Evolutionary conservation across 1,140 invertebrate species (phyloP), one percentile per base, ranked within the genome.

Genomic region (Heliothis subflexa): DNA sequence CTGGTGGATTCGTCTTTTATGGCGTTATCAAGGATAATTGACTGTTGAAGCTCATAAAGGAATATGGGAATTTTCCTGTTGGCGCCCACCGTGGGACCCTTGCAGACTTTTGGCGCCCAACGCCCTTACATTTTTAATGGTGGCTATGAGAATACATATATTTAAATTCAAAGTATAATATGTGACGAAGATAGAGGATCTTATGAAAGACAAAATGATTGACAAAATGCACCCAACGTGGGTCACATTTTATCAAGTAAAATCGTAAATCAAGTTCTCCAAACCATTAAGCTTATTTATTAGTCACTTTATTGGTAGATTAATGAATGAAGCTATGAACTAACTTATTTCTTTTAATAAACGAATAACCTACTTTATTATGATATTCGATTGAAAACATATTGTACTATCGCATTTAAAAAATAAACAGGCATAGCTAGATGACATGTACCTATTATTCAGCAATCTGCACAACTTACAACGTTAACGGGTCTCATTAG

Each of bases 61-160:
- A 70, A 52, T 50, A 33, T 3, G 66, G 49, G 21, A 2, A 18
- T 28, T 70, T 70, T 70, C 49, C 21, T 70, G 49, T 71, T 71
- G 50, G 50, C 68, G 50, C 68, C 50, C 49, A 55, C 45, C 49
- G 52, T 54, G 50, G 49, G 68, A 54, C 50, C 16, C n/a, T 10
- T 33, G 21, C 14, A 54, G 13, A 52, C 9, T 25, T 55, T 71
- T 54, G 68, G 68, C 68, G 28, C 25, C 50, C 50, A n/a, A 54
- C 25, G 1, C 33, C 5, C 33, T 40, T 40, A 9, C 33, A 40
- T 40, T 40, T 40, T 40, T 55, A 18, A 55, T 55, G 16, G n/a
- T 55, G 54, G 16, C 16, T 40, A 9, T 40, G 3, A 9, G 4
- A 40, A 40, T 40, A 40, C 5, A 7, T 0, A 0, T 40, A n/a